Conservation (phyloP, 2,797 vertebrate species). For the Argyrosomus regius region DNA sequence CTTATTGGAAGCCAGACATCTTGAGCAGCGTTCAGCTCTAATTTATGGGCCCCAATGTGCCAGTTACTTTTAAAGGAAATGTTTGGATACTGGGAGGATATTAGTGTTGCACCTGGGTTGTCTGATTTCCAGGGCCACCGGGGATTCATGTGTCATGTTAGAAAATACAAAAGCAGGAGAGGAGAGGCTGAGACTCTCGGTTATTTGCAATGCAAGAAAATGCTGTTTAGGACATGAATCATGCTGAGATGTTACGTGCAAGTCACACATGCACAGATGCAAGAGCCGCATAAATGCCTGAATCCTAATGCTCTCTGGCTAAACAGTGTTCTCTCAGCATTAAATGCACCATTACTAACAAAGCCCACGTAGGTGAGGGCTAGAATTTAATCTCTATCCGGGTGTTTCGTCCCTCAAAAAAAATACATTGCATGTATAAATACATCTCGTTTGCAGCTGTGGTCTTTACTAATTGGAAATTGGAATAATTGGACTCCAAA, state of each 20-base stretch:
- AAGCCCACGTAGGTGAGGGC: conserved; percentile 29
- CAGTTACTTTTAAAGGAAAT: conserved; percentile 98
- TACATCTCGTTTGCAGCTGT: conserved; percentile 10
- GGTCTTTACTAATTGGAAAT: conserved; percentile 23
- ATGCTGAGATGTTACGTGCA: conserved; percentile 69
- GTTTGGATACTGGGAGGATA: conserved; percentile 97
- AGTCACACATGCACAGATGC: conserved; percentile 65
- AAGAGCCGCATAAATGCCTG: conserved; percentile 38
- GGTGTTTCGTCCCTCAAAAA: not conserved
- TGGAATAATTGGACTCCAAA: conserved; percentile 1
- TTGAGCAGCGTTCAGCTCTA: conserved; percentile 92
- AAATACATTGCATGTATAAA: not conserved
- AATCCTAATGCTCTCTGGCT: conserved; percentile 44
- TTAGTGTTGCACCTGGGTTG: conserved; percentile 97
- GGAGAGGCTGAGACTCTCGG: conserved; percentile 48
- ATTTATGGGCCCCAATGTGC: conserved; percentile 97
- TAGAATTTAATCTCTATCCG: conserved; percentile 1
- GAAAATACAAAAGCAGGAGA: conserved; percentile 81
- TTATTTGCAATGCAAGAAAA: conserved; percentile 71
- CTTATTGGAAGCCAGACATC: conserved; percentile 92
- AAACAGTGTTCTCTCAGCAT: conserved; percentile 21
- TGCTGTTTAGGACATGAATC: conserved; percentile 79
- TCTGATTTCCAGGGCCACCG: conserved; percentile 91
- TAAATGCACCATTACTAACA: conserved; percentile 23
- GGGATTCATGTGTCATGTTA: conserved; percentile 94